Evolutionary conservation across 2,888 invertebrate genomes (phyloP).

Genomic region (Hypolimnas misippus): DNA sequence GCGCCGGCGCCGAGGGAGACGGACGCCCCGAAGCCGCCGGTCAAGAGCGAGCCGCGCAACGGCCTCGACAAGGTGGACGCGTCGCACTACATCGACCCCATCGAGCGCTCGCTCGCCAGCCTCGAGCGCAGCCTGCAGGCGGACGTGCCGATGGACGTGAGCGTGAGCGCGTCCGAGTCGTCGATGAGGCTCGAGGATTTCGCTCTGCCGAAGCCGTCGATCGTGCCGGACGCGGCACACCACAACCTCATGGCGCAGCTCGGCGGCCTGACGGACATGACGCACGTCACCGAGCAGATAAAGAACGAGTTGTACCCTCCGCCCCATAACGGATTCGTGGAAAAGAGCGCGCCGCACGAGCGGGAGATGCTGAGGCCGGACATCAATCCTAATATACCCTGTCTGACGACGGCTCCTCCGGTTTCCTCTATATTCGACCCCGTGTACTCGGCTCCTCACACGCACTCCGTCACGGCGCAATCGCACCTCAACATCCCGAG

Average conservation of each 20-base stretch:
- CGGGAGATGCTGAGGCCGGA: slow-evolving; percentile 65
- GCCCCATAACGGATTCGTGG: slow-evolving; percentile 74
- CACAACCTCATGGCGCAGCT: slow-evolving; percentile 77
- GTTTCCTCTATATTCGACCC: slow-evolving; percentile 88
- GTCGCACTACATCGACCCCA: slow-evolving; percentile 85
- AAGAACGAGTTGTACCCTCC: slow-evolving; percentile 71
- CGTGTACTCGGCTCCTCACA: slow-evolving; percentile 71
- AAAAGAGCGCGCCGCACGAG: slow-evolving; percentile 64
- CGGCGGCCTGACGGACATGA: slow-evolving; percentile 69
- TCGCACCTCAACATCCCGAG: slow-evolving; percentile 60
- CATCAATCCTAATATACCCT: slow-evolving; percentile 56
- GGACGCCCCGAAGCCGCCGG: slow-evolving; percentile 57
- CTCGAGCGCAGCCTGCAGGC: slow-evolving; percentile 86
- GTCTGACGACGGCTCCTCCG: slow-evolving; percentile 72
- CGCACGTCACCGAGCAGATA: slow-evolving; percentile 68
- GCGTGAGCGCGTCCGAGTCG: slow-evolving; percentile 75
- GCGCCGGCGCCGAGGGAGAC: slow-evolving; percentile 52
- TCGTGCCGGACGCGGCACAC: slow-evolving; percentile 68
- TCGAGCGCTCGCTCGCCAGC: slow-evolving; percentile 88
- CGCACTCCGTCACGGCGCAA: slow-evolving; percentile 68
- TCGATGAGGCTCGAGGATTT: slow-evolving; percentile 78
- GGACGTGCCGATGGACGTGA: slow-evolving; percentile 82
- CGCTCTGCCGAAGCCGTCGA: slow-evolving; percentile 69
- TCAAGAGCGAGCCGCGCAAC: slow-evolving; percentile 69
- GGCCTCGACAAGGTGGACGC: slow-evolving; percentile 74